These are phyloP conservation scores for Saguinus imperator DNA, from an alignment of 2,113 vertebrate genomes.

Conservation along the genomic window DNA sequence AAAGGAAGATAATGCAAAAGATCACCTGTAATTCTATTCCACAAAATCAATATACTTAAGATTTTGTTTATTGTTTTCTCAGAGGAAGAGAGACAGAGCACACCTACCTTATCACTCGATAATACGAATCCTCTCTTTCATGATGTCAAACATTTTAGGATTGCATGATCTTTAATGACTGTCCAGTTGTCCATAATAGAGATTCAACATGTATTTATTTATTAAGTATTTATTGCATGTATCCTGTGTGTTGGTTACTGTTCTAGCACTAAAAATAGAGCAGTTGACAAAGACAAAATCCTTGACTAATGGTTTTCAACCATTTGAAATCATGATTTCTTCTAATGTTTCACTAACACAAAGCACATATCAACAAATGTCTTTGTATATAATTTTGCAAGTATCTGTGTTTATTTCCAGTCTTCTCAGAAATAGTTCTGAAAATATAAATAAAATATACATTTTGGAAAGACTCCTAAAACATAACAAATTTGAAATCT, in stretches of 20 bases:
- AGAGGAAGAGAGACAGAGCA: background rate
- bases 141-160: background rate
- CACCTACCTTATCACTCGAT: background rate
- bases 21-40: background rate
- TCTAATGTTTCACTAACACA: background rate
- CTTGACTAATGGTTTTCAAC: background rate
- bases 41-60: background rate
- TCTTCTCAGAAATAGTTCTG: background rate
- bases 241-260: background rate
- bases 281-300: conserved; percentile 4
- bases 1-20: background rate
- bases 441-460: background rate
- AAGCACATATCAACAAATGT: background rate
- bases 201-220: background rate
- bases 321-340: background rate
- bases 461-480: background rate
- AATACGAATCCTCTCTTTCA: background rate
- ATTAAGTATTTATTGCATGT: background rate
- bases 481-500: background rate
- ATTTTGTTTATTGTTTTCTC: conserved; percentile 22
- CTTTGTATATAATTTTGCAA: background rate
- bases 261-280: background rate
- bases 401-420: conserved; percentile 2
- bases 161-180: conserved; percentile 23
- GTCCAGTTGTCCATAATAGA: background rate